A percentile compares a stretch with the other conserved stretches of the same genome.
Evolutionary conservation across 2,113 vertebrate genomes (phyloP).

Genomic region (Alosa alosa): DNA sequence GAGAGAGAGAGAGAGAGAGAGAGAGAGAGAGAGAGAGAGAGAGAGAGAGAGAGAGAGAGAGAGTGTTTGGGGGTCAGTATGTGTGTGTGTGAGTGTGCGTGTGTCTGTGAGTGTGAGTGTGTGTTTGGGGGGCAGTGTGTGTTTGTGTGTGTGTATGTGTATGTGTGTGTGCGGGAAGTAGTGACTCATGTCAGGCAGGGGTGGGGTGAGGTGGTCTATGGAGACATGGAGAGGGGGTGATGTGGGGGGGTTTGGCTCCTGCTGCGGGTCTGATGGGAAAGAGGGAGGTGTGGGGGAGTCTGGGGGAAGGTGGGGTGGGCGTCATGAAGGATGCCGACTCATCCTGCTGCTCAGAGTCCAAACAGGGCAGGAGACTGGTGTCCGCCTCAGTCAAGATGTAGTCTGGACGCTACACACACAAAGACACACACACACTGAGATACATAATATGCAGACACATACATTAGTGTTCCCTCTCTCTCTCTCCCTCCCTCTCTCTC

Average conservation of each 20-base stretch:
- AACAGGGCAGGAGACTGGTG: slow-evolving; percentile 40
- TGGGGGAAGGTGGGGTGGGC: background rate
- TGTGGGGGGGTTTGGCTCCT: slow-evolving; percentile 1
- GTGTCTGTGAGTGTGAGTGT: background rate
- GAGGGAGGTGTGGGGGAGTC: background rate
- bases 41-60: no score
- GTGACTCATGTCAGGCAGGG: slow-evolving; percentile 32
- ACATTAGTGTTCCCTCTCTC: no score
- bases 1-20: no score
- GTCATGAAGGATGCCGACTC: background rate
- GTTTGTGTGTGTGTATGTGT: background rate
- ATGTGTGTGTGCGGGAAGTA: background rate
- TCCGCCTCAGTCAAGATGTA: slow-evolving; percentile 44
- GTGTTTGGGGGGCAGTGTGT: background rate
- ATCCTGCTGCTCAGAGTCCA: slow-evolving; percentile 41
- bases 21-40: no score
- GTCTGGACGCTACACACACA: slow-evolving; percentile 49
- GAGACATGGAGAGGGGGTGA: slow-evolving; percentile 27
- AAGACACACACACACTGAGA: background rate
- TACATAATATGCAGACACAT: background rate
- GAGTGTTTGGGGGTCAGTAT: background rate
- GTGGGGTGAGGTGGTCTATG: slow-evolving; percentile 43
- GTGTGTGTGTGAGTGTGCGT: background rate
- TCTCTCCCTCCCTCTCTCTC: no score
- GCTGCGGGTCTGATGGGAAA: slow-evolving; percentile 1